Conservation (phyloP, 1,140 invertebrate genomes). For the Drusus annulatus region DNA sequence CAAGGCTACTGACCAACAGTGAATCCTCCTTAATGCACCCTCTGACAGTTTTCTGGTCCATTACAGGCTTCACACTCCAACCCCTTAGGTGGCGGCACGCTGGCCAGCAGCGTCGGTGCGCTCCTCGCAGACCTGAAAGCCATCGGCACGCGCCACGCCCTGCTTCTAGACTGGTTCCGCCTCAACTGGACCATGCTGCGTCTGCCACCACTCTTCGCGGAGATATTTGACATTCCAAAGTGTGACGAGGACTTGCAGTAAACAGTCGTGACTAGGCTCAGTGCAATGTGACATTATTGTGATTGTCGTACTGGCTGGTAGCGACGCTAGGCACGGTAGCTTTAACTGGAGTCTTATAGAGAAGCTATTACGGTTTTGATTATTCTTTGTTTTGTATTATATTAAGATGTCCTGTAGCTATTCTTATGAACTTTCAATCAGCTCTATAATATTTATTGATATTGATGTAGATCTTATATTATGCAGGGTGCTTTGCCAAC, state of each 20-base stretch:
- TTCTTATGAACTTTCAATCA: slow-evolving; percentile 49
- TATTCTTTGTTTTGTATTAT: slow-evolving; percentile 24
- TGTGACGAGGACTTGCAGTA: slow-evolving; percentile 71
- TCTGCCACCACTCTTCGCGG: slow-evolving; percentile 94
- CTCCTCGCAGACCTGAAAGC: slow-evolving; percentile 86
- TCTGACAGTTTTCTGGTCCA: background rate
- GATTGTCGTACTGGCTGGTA: slow-evolving; percentile 19
- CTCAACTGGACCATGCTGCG: slow-evolving; percentile 88
- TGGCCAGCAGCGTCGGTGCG: slow-evolving; percentile 79
- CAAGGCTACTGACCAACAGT: too few relatives aligned
- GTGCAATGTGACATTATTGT: slow-evolving; percentile 34
- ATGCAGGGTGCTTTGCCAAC: slow-evolving; percentile 59
- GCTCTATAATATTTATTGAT: slow-evolving; percentile 45
- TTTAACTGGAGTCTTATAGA: slow-evolving; percentile 41
- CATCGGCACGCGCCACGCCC: slow-evolving; percentile 87
- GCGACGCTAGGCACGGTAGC: slow-evolving; percentile 19
- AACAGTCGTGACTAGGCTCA: slow-evolving; percentile 22
- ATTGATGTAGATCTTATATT: slow-evolving; percentile 40
- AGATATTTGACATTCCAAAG: slow-evolving; percentile 98
- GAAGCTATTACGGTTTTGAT: slow-evolving; percentile 39
- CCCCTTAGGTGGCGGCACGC: slow-evolving; percentile 66
- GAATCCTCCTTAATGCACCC: too few relatives aligned
- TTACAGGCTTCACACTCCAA: slow-evolving; percentile 47
- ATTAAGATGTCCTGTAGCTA: slow-evolving; percentile 45
- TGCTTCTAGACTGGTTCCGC: slow-evolving; percentile 92